Conservation (phyloP, 1,140 invertebrate genomes). For the Bilobella aurantiaca region DNA sequence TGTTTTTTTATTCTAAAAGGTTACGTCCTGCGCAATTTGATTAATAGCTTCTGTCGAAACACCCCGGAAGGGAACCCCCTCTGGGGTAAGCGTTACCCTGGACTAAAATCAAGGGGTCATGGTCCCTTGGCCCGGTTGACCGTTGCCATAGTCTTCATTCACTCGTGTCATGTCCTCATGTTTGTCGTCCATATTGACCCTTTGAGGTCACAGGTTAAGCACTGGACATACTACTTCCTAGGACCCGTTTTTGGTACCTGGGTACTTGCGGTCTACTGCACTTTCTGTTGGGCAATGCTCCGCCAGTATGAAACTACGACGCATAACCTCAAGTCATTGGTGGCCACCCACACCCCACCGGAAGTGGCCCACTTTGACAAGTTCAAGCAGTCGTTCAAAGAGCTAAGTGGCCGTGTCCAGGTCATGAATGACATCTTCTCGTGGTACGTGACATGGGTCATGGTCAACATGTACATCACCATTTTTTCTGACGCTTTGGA, state of each 20-base stretch:
- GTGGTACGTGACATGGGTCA: background rate
- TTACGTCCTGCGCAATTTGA: slow-evolving; percentile 10
- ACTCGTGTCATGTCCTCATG: slow-evolving; percentile 6
- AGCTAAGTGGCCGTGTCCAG: background rate
- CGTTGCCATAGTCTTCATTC: slow-evolving; percentile 9
- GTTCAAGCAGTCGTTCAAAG: background rate
- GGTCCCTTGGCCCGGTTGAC: slow-evolving; percentile 9
- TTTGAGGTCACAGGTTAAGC: no score
- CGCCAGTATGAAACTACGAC: background rate
- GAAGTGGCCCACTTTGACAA: background rate
- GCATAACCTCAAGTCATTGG: background rate
- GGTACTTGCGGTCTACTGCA: slow-evolving; percentile 17
- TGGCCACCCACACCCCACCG: background rate
- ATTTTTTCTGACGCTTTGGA: background rate
- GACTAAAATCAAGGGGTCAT: background rate
- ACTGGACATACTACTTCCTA: background rate
- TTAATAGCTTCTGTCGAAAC: slow-evolving; percentile 1
- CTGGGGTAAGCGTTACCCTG: background rate
- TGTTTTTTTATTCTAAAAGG: no score
- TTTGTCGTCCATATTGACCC: background rate
- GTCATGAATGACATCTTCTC: background rate
- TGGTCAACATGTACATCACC: background rate
- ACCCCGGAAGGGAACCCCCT: background rate
- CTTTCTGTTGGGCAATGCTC: background rate
- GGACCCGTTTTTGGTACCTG: background rate